phyloP scores from a whole-genome alignment of 1,140 invertebrate genomes.

The Aphelinus certus region DNA sequence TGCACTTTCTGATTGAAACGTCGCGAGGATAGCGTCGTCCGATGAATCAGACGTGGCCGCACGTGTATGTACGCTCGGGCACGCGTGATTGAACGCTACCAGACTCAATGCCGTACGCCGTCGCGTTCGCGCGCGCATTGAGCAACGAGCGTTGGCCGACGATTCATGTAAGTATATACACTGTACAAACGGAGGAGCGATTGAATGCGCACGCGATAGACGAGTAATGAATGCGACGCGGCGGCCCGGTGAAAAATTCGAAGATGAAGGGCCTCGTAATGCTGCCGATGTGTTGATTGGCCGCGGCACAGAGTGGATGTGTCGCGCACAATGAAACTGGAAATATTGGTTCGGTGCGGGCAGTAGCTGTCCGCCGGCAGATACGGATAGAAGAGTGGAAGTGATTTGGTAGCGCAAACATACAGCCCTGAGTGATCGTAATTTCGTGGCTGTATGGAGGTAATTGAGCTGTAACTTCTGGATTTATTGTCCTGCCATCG shows the following conservation, averaged over 20 bases:
- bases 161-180: slow-evolving; percentile 22
- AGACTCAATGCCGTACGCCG: background rate
- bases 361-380: slow-evolving; percentile 12
- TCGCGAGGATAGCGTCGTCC: slow-evolving; percentile 21
- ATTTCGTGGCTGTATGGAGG: too few relatives aligned
- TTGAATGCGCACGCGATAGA: slow-evolving; percentile 8
- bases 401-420: background rate
- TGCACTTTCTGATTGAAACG: slow-evolving; percentile 25
- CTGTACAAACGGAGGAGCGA: slow-evolving; percentile 1
- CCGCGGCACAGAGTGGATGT: background rate
- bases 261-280: slow-evolving; percentile 2
- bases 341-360: slow-evolving; percentile 25
- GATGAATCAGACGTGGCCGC: background rate
- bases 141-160: slow-evolving; percentile 25
- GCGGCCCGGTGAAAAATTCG: slow-evolving; percentile 26
- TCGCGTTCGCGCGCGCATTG: background rate
- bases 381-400: background rate
- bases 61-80: too few relatives aligned
- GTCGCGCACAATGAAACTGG: slow-evolving; percentile 14
- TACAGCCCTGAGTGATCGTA: too few relatives aligned
- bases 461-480: too few relatives aligned
- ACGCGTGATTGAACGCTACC: background rate
- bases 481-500: too few relatives aligned
- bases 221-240: slow-evolving; percentile 1
- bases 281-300: slow-evolving; percentile 29